These are phyloP conservation scores for Nyctereutes procyonoides DNA, from an alignment of 2,113 vertebrate species.

Conservation along the genomic window DNA sequence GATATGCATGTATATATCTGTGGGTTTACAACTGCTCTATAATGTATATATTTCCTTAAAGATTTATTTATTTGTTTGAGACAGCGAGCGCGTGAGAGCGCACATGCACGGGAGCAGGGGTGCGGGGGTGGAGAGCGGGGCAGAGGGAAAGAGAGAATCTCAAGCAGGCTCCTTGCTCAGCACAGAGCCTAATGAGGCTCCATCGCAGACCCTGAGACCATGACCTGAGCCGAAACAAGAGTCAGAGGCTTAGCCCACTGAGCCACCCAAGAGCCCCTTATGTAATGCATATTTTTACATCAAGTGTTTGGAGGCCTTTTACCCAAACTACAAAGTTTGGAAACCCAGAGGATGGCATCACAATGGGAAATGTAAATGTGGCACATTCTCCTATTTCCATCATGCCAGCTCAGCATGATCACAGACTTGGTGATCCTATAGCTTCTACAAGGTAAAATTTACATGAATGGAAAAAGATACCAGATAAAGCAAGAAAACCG, in stretches of 20 bases:
- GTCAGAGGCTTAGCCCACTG: background rate
- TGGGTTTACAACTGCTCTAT: background rate
- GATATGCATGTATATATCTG: background rate
- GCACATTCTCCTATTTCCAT: background rate
- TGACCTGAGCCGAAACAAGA: background rate
- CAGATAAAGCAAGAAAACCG: background rate
- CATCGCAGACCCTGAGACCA: background rate
- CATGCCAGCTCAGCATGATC: background rate
- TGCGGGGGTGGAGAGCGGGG: background rate
- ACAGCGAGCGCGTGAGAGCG: background rate
- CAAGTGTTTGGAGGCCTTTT: background rate
- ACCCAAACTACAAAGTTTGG: background rate
- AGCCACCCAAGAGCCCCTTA: background rate
- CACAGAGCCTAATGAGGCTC: background rate
- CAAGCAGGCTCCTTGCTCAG: background rate
- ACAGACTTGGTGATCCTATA: background rate
- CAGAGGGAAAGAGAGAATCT: background rate
- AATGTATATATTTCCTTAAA: background rate
- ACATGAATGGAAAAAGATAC: background rate
- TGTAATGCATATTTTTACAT: background rate
- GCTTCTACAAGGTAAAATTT: background rate
- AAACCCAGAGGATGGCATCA: background rate
- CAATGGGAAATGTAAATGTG: background rate
- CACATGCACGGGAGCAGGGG: background rate
- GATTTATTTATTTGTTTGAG: background rate